These are phyloP conservation scores for Himalopsyche phryganea DNA, from an alignment of 1,140 invertebrate genomes.

Conservation along the genomic window DNA sequence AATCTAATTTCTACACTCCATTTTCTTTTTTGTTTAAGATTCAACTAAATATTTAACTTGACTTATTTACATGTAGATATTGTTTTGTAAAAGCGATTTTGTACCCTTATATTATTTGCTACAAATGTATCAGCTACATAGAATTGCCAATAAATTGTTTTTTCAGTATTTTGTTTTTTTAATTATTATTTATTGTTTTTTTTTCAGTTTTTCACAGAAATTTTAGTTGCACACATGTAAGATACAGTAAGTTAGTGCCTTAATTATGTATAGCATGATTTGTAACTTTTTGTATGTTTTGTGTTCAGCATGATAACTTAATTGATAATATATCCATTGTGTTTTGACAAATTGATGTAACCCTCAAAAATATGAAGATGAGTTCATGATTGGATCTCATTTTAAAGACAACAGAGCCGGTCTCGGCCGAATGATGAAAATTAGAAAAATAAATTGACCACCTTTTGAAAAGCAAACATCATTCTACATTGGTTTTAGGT, in stretches of 20 bases:
- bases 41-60: conserved; percentile 10
- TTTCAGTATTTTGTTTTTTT: conserved; percentile 16
- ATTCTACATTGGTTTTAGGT: too few species aligned
- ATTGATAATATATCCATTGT: too few species aligned
- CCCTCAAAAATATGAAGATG: too few species aligned
- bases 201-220: conserved; percentile 4
- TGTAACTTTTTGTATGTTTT: not conserved
- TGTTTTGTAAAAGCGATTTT: not conserved
- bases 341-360: too few species aligned
- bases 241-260: too few species aligned
- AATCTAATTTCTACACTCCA: not conserved
- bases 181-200: conserved; percentile 8
- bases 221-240: not conserved
- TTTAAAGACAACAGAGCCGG: too few species aligned
- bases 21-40: conserved; percentile 6
- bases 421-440: too few species aligned
- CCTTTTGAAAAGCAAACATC: too few species aligned
- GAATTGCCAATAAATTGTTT: conserved; percentile 14
- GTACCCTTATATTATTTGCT: conserved; percentile 10
- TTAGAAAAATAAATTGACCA: too few species aligned
- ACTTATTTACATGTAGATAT: conserved; percentile 3
- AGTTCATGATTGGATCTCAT: too few species aligned
- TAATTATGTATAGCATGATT: not conserved
- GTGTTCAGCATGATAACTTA: too few species aligned
- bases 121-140: not conserved